phyloP scores from a whole-genome alignment of 2,113 vertebrate species.

The Tamias sibiricus region DNA sequence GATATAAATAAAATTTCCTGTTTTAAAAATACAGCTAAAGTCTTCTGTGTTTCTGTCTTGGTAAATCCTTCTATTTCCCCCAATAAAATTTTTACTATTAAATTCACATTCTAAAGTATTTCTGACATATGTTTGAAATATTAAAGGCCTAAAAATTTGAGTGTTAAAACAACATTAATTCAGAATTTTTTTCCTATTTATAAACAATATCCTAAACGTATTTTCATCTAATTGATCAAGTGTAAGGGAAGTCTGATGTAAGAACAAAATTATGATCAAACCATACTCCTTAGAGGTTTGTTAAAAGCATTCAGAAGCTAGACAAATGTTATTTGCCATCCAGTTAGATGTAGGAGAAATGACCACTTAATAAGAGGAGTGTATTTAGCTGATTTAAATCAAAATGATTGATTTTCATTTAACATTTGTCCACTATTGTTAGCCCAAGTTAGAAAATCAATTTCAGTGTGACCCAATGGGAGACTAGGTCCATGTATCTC shows the following conservation, averaged over 20 bases:
- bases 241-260: not conserved
- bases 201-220: conserved; percentile 15
- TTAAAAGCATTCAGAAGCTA: conserved; percentile 20
- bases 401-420: conserved; percentile 74
- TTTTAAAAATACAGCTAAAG: not conserved
- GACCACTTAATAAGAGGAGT: conserved; percentile 50
- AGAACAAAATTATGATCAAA: not conserved
- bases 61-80: not conserved
- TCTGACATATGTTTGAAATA: not conserved
- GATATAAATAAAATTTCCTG: not conserved
- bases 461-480: conserved; percentile 54
- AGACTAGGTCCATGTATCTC: conserved; percentile 18
- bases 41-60: not conserved
- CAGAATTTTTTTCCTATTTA: conserved; percentile 10
- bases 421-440: conserved; percentile 65
- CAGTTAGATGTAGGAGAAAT: not conserved
- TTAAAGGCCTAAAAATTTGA: conserved; percentile 2
- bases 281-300: not conserved
- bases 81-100: not conserved
- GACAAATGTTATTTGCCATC: conserved; percentile 57
- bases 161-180: conserved; percentile 35
- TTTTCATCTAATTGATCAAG: not conserved
- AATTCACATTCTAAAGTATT: not conserved
- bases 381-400: conserved; percentile 60
- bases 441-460: conserved; percentile 72